Base-by-base conservation (phyloP, 2,888 invertebrate genomes). In the Crioceris asparagi region DNA sequence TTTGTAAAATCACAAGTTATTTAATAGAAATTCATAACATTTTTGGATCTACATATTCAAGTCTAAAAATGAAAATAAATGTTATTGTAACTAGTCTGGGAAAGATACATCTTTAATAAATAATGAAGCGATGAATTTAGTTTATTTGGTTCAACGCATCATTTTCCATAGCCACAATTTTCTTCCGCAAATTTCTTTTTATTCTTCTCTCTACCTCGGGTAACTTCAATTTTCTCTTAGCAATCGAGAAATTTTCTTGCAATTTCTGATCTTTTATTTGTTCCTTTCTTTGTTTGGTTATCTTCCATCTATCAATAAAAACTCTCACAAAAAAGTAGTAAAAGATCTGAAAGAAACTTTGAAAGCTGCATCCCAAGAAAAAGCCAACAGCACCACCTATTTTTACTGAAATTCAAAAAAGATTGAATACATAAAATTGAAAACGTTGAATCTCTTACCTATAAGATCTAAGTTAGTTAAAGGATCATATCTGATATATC, bases 301-400 rank as follows among this genome's bases (percentile, higher is more conserved):
- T 6, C 7, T 18, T 41, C 17, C 36, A 37, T 36, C 41, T 40
- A 40, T 48, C 46, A 31, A 33, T 38, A 34, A 41, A 23, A 29
- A 29, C 35, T 25, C 41, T 41, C 38, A 48, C 43, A 35, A 41
- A 43, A 26, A 41, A 39, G 36, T 43, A 36, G 35, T 40, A 45
- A 29, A 48, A 41, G 33, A 31, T 14, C 39, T 45, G 37, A 21
- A 35, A 34, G 32, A 45, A 40, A 18, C 36, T 40, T 5, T 33
- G 17, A 11, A 36, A 40, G 18, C 40, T 40, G 29, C 27, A 18
- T n/a, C 40, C 40, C 18, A 40, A 17, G 25, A 36, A 40, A 26
- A 40, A 40, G 3, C 35, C 35, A 2, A 40, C 29, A 10, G 36
- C 17, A 6, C 40, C 40, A 2, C 40, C 40, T 8, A 40, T 17